phyloP scores from a whole-genome alignment of 2,888 invertebrate species.

The Steinernema scapterisci region DNA sequence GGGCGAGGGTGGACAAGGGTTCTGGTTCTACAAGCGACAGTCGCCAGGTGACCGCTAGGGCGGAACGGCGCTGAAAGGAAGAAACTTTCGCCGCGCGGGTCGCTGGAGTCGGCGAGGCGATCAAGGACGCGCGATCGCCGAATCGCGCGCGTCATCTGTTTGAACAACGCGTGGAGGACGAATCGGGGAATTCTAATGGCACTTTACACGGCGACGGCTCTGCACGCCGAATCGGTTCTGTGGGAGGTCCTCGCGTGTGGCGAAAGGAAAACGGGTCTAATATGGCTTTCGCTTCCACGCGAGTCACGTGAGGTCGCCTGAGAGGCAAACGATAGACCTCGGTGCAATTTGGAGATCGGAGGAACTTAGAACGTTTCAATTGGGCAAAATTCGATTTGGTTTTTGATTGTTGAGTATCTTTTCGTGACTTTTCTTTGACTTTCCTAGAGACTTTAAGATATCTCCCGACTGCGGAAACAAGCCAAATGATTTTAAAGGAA shows the following conservation, averaged over 20 bases:
- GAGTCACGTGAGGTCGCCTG: slow-evolving; percentile 1
- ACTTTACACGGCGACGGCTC: neutral
- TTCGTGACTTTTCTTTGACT: no score
- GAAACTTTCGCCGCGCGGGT: neutral
- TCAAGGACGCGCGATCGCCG: slow-evolving; percentile 26
- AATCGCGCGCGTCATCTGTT: slow-evolving; percentile 25
- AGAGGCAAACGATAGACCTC: neutral
- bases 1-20: neutral
- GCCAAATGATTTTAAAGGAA: no score
- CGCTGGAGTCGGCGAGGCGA: neutral
- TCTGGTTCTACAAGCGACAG: neutral
- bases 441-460: no score
- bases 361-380: no score
- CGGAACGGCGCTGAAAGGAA: neutral
- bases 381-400: no score
- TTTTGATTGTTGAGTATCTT: no score
- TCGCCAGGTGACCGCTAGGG: neutral
- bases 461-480: no score
- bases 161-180: neutral
- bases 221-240: neutral
- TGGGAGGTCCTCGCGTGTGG: neutral
- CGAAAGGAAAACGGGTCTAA: neutral
- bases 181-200: neutral
- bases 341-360: neutral
- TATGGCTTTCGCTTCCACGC: no score